These are phyloP conservation scores for Amphiprion percula DNA, from an alignment of 2,113 vertebrate species.

Conservation along the genomic window DNA sequence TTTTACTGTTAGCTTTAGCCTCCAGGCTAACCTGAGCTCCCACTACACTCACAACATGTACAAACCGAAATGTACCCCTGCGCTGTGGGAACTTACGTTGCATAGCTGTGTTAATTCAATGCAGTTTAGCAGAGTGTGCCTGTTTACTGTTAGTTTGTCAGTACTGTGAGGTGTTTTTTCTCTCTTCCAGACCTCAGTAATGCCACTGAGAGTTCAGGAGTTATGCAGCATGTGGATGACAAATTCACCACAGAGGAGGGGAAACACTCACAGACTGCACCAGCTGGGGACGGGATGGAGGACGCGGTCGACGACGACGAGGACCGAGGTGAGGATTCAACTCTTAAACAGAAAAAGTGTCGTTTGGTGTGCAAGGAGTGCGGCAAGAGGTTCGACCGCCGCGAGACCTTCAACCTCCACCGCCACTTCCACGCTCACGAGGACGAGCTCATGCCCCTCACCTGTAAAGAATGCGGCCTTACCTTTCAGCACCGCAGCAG, in stretches of 20 bases:
- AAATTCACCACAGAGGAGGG: conserved; percentile 10
- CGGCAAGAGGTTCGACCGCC: conserved; percentile 80
- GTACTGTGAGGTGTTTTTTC: conserved; percentile 13
- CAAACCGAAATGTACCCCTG: not conserved
- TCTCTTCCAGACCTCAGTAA: conserved; percentile 40
- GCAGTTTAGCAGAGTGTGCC: not conserved
- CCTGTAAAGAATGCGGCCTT: conserved; percentile 84
- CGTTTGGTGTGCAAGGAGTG: conserved; percentile 82
- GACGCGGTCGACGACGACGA: conserved; percentile 1
- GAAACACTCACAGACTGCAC: conserved; percentile 1
- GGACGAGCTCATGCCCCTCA: conserved; percentile 82
- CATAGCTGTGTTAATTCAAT: not conserved
- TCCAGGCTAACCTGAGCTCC: conserved; percentile 36
- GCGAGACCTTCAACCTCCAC: conserved; percentile 85
- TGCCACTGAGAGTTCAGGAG: conserved; percentile 17
- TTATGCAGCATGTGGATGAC: conserved; percentile 19
- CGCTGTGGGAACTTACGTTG: not conserved
- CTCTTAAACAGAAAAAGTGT: conserved; percentile 63
- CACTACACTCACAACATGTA: conserved; percentile 4
- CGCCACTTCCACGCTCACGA: conserved; percentile 84
- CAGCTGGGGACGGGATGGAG: not conserved
- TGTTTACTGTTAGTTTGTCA: conserved; percentile 9
- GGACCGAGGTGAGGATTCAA: not conserved
- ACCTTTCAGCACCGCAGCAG: conserved; percentile 83
- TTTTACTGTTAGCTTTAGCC: conserved; percentile 62